Evolutionary conservation across 2,797 vertebrate genomes (phyloP).

Genomic region (Gadopsis marmoratus): DNA sequence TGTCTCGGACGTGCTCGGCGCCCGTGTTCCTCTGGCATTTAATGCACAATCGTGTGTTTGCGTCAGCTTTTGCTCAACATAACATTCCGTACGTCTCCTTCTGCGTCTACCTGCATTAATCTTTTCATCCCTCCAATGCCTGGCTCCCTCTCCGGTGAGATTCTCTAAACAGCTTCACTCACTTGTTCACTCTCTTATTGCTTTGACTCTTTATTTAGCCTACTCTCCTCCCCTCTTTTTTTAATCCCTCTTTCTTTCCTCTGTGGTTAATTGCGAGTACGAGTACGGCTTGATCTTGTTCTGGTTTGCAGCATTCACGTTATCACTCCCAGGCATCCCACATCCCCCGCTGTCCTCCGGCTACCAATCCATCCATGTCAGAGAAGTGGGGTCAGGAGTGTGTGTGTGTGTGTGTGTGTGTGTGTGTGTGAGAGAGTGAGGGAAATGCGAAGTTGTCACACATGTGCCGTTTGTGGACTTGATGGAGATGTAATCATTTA

Average conservation of each 20-base stretch:
- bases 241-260: background rate
- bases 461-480: slow-evolving; percentile 33
- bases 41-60: background rate
- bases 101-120: slow-evolving; percentile 2
- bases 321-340: slow-evolving; percentile 52
- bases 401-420: slow-evolving; percentile 11
- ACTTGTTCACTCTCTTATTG: background rate
- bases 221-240: background rate
- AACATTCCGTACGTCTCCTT: background rate
- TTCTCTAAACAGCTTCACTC: slow-evolving; percentile 1
- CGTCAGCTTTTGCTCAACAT: slow-evolving; percentile 27
- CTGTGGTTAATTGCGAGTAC: slow-evolving; percentile 4
- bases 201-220: background rate
- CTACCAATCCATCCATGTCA: slow-evolving; percentile 50
- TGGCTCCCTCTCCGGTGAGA: background rate
- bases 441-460: slow-evolving; percentile 35
- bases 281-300: slow-evolving; percentile 59
- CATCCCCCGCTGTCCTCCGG: background rate
- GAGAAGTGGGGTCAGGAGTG: slow-evolving; percentile 10
- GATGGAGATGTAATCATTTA: slow-evolving; percentile 47
- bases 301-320: slow-evolving; percentile 35
- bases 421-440: background rate
- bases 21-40: slow-evolving; percentile 31
- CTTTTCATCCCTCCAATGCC: background rate
- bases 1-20: slow-evolving; percentile 31